Conservation (phyloP, 2,113 vertebrate genomes). For the Orycteropus afer region DNA sequence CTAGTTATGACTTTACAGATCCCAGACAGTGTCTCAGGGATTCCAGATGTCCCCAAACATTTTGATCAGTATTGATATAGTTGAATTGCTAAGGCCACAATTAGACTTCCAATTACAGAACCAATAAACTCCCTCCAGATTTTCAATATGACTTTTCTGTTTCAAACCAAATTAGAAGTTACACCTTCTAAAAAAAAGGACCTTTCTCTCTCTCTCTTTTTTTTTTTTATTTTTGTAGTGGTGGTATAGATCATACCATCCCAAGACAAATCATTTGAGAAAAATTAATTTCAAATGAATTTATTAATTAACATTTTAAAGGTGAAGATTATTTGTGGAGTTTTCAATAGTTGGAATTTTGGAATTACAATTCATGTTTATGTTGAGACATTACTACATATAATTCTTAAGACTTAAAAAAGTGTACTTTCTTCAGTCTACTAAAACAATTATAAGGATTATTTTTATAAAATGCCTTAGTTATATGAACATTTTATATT, state of each 20-base stretch:
- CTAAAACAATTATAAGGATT: conserved; percentile 9
- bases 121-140: background rate
- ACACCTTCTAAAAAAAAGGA: too few species aligned
- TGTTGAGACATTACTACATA: background rate
- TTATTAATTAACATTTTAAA: background rate
- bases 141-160: background rate
- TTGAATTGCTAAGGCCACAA: background rate
- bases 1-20: background rate
- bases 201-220: too few species aligned
- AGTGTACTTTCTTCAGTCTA: background rate
- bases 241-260: background rate
- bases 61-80: background rate
- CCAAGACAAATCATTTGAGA: background rate
- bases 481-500: background rate
- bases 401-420: background rate
- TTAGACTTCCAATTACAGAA: background rate
- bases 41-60: background rate
- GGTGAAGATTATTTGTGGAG: background rate
- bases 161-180: conserved; percentile 4
- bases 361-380: background rate
- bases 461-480: background rate
- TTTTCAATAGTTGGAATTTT: background rate
- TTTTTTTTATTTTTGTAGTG: too few species aligned
- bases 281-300: background rate
- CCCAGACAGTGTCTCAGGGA: background rate